Evolutionary conservation across 1,140 invertebrate genomes (phyloP).

Genomic region (Parapsyche elsis): DNA sequence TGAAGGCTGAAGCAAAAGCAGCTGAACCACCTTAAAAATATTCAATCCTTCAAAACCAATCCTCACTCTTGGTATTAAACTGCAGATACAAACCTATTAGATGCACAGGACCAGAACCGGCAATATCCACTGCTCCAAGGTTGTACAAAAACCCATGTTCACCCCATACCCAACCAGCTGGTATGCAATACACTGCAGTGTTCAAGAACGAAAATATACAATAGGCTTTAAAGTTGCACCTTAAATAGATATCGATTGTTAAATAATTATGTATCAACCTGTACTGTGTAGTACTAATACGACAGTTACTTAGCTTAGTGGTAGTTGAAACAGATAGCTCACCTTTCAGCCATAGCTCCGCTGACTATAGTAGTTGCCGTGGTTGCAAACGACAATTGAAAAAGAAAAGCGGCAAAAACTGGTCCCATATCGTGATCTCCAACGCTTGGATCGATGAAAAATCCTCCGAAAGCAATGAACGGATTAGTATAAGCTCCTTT

Average conservation of each 20-base stretch:
- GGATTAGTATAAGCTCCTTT: slow-evolving; percentile 75
- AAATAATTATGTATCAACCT: too few species aligned
- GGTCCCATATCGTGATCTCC: slow-evolving; percentile 79
- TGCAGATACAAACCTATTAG: slow-evolving; percentile 74
- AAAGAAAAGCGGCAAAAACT: slow-evolving; percentile 84
- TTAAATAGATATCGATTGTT: slow-evolving; percentile 58
- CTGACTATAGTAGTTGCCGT: slow-evolving; percentile 92
- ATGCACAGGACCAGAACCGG: slow-evolving; percentile 93
- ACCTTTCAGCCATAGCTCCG: slow-evolving; percentile 91
- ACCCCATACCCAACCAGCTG: slow-evolving; percentile 94
- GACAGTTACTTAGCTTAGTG: too few species aligned
- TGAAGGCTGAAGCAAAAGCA: slow-evolving; percentile 88
- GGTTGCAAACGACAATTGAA: slow-evolving; percentile 90
- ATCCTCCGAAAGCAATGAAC: slow-evolving; percentile 79
- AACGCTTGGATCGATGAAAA: slow-evolving; percentile 75
- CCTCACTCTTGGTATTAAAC: neutral
- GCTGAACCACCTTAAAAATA: slow-evolving; percentile 66
- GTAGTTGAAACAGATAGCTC: slow-evolving; percentile 28
- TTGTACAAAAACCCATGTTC: slow-evolving; percentile 85
- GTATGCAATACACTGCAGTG: slow-evolving; percentile 91
- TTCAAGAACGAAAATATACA: slow-evolving; percentile 91
- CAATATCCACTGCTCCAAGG: slow-evolving; percentile 88
- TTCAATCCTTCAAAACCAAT: neutral
- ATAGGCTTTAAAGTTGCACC: slow-evolving; percentile 91
- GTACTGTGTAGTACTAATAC: too few species aligned